These are phyloP conservation scores for Tokudaia muenninki DNA, from an alignment of 2,797 vertebrate species.

Conservation along the genomic window DNA sequence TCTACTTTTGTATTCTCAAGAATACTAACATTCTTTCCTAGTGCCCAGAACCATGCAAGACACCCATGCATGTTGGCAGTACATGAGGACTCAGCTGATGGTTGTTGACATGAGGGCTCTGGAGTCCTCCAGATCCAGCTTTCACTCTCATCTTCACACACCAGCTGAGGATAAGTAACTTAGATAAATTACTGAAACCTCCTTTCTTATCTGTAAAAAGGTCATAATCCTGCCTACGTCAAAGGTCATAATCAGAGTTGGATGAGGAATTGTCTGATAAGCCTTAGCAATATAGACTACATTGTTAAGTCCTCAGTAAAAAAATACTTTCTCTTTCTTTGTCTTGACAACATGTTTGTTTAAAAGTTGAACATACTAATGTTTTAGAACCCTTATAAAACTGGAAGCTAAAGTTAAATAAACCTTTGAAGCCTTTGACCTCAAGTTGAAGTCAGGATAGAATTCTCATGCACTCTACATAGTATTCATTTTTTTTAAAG, in stretches of 20 bases:
- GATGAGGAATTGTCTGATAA: not conserved
- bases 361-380: not conserved
- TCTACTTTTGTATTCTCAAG: not conserved
- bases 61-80: fast-evolving
- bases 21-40: not conserved
- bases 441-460: not conserved
- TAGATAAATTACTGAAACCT: not conserved
- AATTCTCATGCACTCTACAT: not conserved
- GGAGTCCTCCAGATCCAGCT: not conserved
- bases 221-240: not conserved
- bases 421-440: not conserved
- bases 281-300: not conserved
- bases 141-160: not conserved
- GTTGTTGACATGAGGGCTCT: not conserved
- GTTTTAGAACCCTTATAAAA: constrained; percentile 50
- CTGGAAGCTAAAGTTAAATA: constrained; percentile 13
- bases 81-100: not conserved
- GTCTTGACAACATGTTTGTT: not conserved
- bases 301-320: not conserved
- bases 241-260: not conserved
- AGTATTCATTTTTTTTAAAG: not conserved
- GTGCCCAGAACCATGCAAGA: not conserved
- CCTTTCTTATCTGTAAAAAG: not conserved
- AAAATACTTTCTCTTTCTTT: not conserved
- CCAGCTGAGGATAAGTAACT: not conserved